Base-by-base conservation (phyloP, 2,888 invertebrate species). In the Conomelus anceps region DNA sequence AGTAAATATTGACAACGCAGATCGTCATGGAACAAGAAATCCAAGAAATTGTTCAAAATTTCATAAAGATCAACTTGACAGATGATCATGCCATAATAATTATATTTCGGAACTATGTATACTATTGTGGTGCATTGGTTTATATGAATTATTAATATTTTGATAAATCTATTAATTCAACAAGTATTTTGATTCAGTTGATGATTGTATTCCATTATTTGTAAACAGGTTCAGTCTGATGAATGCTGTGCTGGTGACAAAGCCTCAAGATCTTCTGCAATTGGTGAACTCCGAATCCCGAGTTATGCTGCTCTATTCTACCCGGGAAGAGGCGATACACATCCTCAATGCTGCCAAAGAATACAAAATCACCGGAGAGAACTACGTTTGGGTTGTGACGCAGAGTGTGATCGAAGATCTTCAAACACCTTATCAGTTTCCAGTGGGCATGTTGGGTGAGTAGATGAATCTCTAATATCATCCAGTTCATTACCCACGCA, bases 331-430 rank as follows among this genome's bases (percentile, higher is more conserved):
- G 93, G 98, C 98, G 23, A 96, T 96, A 90, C 95, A 96, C 92
- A 98, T 98, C 91, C 94, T 98, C 92, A 94, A 95, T 34, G 96
- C 96, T 29, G 98, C 98, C 3, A 94, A 95, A 89, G 96, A 96
- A 92, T 94, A 96, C 92, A 96, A 97, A 91, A 95, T 98, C 90
- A 97, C 97, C 4, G 97, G 97, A 11, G 98, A 98, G 93, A 98
- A 98, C 93, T 98, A 98, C 93, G 97, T 99, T 13, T 99, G 99
- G 99, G 98, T 99, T 90, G 98, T 98, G 22, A 98, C 98, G 88
- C 98, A 99, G 93, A 98, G 97, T 93, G 98, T 98, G 91, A 97
- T 98, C 90, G 97, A 97, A 92, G 97, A 96, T 91, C 95, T 96
- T 92, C 96, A 97, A 92, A 95, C 96, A 11, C 95, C 96, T 24